Evolutionary conservation across 1,140 invertebrate species (phyloP).

Genomic region (Vanessa atalanta): DNA sequence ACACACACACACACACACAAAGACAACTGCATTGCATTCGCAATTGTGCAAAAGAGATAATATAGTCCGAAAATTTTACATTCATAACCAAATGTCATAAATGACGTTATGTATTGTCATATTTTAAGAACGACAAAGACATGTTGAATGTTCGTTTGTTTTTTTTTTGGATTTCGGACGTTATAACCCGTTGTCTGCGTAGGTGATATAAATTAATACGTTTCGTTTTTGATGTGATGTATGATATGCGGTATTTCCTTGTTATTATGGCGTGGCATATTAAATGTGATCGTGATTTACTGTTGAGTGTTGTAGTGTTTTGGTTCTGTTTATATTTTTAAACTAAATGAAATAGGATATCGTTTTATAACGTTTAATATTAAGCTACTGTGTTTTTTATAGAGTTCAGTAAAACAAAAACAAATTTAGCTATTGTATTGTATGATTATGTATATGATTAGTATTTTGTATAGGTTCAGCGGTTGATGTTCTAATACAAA

Average conservation of each 20-base stretch:
- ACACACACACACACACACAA: too few relatives aligned
- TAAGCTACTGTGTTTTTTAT: too few relatives aligned
- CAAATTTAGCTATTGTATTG: too few relatives aligned
- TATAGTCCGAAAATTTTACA: too few relatives aligned
- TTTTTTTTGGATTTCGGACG: constrained; percentile 4
- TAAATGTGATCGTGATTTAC: constrained; percentile 4
- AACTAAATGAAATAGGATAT: not conserved
- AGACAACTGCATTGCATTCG: too few relatives aligned
- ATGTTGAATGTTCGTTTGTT: not conserved
- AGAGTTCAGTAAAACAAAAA: too few relatives aligned
- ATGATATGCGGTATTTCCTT: constrained; percentile 3
- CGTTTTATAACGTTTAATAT: too few relatives aligned
- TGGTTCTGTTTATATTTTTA: not conserved
- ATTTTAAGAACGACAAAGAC: not conserved
- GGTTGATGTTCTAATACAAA: too few relatives aligned
- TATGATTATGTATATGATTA: too few relatives aligned
- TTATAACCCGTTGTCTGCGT: constrained; percentile 9
- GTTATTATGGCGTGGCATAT: constrained; percentile 5
- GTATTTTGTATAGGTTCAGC: too few relatives aligned
- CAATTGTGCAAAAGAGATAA: too few relatives aligned
- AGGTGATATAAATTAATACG: constrained; percentile 17
- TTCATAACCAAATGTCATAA: not conserved
- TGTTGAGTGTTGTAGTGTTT: not conserved
- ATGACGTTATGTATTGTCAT: not conserved
- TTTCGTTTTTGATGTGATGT: constrained; percentile 6